These are phyloP conservation scores for Clanis bilineata DNA, from an alignment of 2,888 invertebrate species.

Conservation along the genomic window DNA sequence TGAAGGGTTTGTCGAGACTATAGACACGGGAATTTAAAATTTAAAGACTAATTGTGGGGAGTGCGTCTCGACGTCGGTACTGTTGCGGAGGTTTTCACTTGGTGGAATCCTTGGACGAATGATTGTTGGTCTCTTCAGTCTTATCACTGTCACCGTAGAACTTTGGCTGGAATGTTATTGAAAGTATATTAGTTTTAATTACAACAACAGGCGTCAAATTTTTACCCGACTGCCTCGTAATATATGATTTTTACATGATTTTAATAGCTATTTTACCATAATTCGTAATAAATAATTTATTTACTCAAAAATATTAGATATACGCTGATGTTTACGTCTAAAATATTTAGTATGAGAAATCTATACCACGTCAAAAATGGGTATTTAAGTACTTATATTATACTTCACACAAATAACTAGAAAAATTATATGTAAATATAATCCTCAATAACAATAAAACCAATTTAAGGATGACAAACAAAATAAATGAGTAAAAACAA, in stretches of 20 bases:
- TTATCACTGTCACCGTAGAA: constrained; percentile 85
- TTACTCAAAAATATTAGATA: no score
- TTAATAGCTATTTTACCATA: no score
- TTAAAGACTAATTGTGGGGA: neutral
- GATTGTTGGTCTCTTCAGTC: constrained; percentile 82
- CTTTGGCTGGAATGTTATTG: constrained; percentile 79
- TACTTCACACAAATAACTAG: neutral
- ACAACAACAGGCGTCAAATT: no score
- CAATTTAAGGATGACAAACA: constrained; percentile 20
- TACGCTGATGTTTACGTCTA: no score
- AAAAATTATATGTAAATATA: neutral
- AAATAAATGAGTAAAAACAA: constrained; percentile 37
- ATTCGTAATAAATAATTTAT: no score
- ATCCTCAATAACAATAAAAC: neutral
- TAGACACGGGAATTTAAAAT: constrained; percentile 17
- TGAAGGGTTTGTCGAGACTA: constrained; percentile 35
- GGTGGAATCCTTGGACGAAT: constrained; percentile 76
- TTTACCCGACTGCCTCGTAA: no score
- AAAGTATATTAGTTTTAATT: constrained; percentile 11
- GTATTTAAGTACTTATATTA: no score
- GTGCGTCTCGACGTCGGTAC: constrained; percentile 16
- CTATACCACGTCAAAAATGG: no score
- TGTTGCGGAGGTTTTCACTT: constrained; percentile 53
- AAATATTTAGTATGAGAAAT: no score
- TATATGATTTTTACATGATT: no score